Evolutionary conservation across 2,113 vertebrate species (phyloP).

Genomic region (Nothocercus nigrocapillus): DNA sequence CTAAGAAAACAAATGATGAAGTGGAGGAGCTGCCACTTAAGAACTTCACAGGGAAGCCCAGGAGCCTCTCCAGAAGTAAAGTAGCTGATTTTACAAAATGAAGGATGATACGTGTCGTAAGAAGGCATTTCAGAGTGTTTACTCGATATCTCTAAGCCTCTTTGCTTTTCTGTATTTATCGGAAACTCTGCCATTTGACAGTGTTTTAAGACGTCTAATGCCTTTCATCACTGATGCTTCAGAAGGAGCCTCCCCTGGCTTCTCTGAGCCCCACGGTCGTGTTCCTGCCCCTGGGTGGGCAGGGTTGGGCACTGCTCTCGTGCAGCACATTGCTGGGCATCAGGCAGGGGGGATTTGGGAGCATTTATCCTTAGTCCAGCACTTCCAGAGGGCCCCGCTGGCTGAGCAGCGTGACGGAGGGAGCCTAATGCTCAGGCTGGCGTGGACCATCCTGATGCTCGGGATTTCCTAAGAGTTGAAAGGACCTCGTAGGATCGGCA

Average conservation of each 20-base stretch:
- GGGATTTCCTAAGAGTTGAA: background rate
- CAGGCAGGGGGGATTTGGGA: background rate
- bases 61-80: slow-evolving; percentile 54
- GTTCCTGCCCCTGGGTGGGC: background rate
- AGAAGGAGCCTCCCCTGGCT: background rate
- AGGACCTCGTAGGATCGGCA: background rate
- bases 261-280: background rate
- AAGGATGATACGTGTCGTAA: background rate
- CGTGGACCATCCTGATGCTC: too few species aligned
- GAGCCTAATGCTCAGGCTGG: background rate
- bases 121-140: background rate
- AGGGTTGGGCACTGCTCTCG: background rate
- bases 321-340: background rate
- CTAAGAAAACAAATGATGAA: background rate
- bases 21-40: slow-evolving; percentile 13
- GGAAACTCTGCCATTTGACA: background rate
- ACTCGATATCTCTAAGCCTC: background rate
- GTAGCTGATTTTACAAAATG: slow-evolving; percentile 29
- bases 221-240: background rate
- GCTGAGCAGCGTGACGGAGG: background rate
- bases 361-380: background rate
- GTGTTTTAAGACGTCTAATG: background rate
- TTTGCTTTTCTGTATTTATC: background rate
- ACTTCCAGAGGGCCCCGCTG: background rate
- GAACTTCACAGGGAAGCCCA: slow-evolving; percentile 16